Evolutionary conservation across 2,797 vertebrate species (phyloP), one percentile per base, ranked within the genome.

Genomic region (Loris lydekkerianus): DNA sequence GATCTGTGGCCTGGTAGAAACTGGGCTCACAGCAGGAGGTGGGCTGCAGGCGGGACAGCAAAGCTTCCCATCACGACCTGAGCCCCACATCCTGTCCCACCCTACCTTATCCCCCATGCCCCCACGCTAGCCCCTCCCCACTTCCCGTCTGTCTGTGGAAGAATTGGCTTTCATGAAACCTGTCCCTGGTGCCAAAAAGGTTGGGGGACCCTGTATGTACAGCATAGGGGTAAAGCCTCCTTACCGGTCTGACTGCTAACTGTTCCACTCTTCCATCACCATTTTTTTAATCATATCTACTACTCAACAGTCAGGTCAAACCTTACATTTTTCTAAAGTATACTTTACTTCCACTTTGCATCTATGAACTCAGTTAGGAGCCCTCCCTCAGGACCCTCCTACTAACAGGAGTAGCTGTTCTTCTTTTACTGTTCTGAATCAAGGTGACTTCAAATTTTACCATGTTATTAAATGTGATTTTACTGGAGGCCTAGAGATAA

Each of bases 371-470:
- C 29, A 49, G 2, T 73, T 13, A 29, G n/a, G 53, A 37, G 2
- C 15, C 76, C 20, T 86, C n/a, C 27, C 34, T 17, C 14, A 21
- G 53, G 37, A 4, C 4, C 10, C 25, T 40, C 31, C 60, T 65
- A 53, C 27, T 80, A 20, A 34, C 15, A 25, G 31, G 29, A 69
- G 6, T 18, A 61, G 17, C 23, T 60, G 20, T 27, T 63, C 25
- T 93, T 34, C 87, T 89, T 93, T 86, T n/a, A 81, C 14, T 10
- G 2, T 81, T 94, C 25, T 94, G 25, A 92, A 84, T 10, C 29
- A 85, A 81, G 31, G 13, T 25, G 3, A 72, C 65, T 82, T 86
- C 20, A 80, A 86, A 93, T 60, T 82, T 96, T 15, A 80, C 43
- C 80, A 77, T 77, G 21, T 70, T 61, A 82, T 29, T 91, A 91